Evolutionary conservation across 1,140 invertebrate species (phyloP).

Genomic region (Thrips palmi): DNA sequence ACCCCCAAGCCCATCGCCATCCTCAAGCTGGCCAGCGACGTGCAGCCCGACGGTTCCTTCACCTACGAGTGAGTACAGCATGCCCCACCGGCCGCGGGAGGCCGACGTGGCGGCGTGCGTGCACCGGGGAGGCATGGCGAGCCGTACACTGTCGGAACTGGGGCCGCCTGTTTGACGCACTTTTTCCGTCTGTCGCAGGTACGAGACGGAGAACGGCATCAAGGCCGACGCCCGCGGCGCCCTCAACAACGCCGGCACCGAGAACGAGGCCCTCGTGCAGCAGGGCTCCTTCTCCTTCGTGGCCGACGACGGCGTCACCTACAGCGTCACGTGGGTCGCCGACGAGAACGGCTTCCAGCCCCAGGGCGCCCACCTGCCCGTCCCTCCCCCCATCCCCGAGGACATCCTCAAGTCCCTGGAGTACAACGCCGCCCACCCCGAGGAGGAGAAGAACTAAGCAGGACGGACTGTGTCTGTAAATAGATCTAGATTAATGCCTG

Average conservation of each 20-base stretch:
- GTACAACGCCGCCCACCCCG: no score
- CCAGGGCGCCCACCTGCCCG: constrained; percentile 33
- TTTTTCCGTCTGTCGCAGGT: constrained; percentile 16
- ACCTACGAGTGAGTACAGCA: constrained; percentile 22
- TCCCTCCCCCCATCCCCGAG: constrained; percentile 22
- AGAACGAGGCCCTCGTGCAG: constrained; percentile 29
- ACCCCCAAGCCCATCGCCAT: constrained; percentile 23
- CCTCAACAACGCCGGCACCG: constrained; percentile 17
- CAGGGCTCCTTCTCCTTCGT: constrained; percentile 44
- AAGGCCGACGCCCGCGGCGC: constrained; percentile 21
- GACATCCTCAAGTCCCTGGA: constrained; percentile 22
- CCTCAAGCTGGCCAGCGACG: constrained; percentile 29
- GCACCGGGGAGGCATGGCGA: no score
- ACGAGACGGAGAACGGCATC: constrained; percentile 28
- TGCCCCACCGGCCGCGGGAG: constrained; percentile 7
- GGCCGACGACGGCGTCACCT: no score
- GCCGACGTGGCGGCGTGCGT: constrained; percentile 5
- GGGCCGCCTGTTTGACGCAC: no score
- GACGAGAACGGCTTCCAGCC: constrained; percentile 59
- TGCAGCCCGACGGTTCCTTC: constrained; percentile 34
- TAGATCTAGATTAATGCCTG: no score
- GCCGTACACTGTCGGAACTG: no score
- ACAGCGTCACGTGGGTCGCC: constrained; percentile 39
- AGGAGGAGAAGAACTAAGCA: no score
- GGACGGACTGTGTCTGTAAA: no score